phyloP scores from a whole-genome alignment of 2,797 vertebrate genomes.

The Meda fulgida region DNA sequence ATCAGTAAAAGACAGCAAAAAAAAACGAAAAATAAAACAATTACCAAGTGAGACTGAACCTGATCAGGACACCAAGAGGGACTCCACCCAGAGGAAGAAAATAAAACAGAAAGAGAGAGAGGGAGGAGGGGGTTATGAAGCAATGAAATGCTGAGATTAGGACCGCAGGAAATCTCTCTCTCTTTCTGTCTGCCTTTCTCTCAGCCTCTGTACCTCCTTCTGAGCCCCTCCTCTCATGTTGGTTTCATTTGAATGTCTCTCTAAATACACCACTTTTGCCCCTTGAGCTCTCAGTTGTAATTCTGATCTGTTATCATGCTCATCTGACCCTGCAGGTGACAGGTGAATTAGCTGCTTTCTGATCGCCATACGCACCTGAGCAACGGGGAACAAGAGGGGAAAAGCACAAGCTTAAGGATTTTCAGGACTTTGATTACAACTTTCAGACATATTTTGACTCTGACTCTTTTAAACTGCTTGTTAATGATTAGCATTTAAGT shows the following conservation, averaged over 20 bases:
- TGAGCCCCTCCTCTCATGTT: conserved; percentile 38
- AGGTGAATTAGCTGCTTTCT: conserved; percentile 22
- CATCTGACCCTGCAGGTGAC: conserved; percentile 25
- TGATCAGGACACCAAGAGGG: conserved; percentile 17
- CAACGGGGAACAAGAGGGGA: not conserved
- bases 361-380: not conserved
- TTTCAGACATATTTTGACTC: not conserved
- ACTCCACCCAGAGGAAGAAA: conserved; percentile 32
- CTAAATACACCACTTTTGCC: conserved; percentile 40
- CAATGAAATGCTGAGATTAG: conserved; percentile 37
- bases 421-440: conserved; percentile 7
- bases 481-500: conserved; percentile 30
- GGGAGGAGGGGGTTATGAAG: conserved; percentile 25
- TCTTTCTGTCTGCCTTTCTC: conserved; percentile 35
- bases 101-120: conserved; percentile 11
- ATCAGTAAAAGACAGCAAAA: conserved; percentile 15
- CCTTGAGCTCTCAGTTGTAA: conserved; percentile 44
- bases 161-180: conserved; percentile 44
- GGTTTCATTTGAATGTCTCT: conserved; percentile 52
- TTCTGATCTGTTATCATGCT: conserved; percentile 28
- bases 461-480: not conserved
- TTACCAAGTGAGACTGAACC: not conserved
- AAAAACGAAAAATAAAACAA: not conserved
- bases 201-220: conserved; percentile 26
- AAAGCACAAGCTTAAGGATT: conserved; percentile 2